Base-by-base conservation (phyloP, 1,140 invertebrate genomes). In the Lethrus apterus region DNA sequence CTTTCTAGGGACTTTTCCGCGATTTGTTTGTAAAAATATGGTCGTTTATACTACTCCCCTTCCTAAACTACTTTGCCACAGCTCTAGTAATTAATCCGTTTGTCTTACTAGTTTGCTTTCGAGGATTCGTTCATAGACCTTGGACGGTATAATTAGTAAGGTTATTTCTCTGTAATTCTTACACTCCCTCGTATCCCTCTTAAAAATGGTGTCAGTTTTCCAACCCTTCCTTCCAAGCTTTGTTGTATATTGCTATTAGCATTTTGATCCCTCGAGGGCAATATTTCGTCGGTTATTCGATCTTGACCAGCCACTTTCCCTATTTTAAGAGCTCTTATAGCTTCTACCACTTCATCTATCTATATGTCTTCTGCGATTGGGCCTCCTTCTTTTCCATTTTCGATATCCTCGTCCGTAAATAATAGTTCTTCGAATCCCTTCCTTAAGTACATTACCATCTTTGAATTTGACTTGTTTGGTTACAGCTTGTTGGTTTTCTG, bases 261-360 rank as follows among this genome's bases (percentile, higher is more conserved):
- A 26, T 7, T 26, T 7, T 26, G 24, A 7, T 7, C n/a, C n/a
- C 24, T 26, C n/a, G 5, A 7, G n/a, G 24, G 24, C 24, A 26
- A n/a, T n/a, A 26, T 26, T 26, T 26, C 24, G 24, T n/a, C 24
- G n/a, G n/a, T 26, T 26, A 26, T 26, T 26, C 24, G 24, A 26
- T n/a, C n/a, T 7, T 26, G 24, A n/a, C 24, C n/a, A 7, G 24
- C 24, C 24, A n/a, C 7, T 26, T 26, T 26, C n/a, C n/a, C n/a
- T 26, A 7, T n/a, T 26, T 26, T 26, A 7, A 7, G 5, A n/a
- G n/a, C 7, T n/a, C 7, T n/a, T n/a, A n/a, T n/a, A n/a, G n/a
- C n/a, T n/a, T n/a, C n/a, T n/a, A n/a, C n/a, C n/a, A n/a, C n/a
- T n/a, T n/a, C n/a, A n/a, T n/a, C n/a, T n/a, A n/a, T n/a, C n/a